These are phyloP conservation scores for Ispidina picta DNA, from an alignment of 2,797 vertebrate species.

Conservation along the genomic window DNA sequence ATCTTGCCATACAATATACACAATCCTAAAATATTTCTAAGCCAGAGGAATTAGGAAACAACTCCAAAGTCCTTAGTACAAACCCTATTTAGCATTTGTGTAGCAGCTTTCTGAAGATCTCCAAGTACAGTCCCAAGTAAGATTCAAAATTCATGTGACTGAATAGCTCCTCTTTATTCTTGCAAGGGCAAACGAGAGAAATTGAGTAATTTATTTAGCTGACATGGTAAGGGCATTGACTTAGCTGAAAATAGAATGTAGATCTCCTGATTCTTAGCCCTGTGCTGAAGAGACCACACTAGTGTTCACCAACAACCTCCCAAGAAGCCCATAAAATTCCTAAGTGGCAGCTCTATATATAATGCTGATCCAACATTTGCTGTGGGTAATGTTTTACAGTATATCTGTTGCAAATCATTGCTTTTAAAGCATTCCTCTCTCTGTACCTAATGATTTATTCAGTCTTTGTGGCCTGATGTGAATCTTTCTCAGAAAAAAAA, in stretches of 20 bases:
- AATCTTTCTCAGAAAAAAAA: neutral
- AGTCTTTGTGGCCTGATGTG: slow-evolving; percentile 39
- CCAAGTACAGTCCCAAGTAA: neutral
- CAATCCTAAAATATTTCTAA: neutral
- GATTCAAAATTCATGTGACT: neutral
- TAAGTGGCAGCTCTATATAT: slow-evolving; percentile 59
- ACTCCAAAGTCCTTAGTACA: neutral
- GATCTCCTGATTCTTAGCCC: neutral
- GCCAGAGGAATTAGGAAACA: neutral
- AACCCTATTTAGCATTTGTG: neutral
- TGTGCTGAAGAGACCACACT: neutral
- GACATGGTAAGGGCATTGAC: slow-evolving; percentile 15
- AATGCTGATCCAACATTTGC: slow-evolving; percentile 58
- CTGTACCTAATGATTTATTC: slow-evolving; percentile 58
- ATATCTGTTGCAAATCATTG: slow-evolving; percentile 63
- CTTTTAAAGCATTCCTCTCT: slow-evolving; percentile 40
- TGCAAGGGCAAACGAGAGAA: slow-evolving; percentile 29
- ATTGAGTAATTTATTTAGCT: slow-evolving; percentile 33
- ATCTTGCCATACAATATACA: neutral
- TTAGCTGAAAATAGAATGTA: slow-evolving; percentile 46
- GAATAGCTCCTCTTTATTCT: slow-evolving; percentile 12
- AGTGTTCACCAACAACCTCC: slow-evolving; percentile 10
- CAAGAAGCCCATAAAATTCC: slow-evolving; percentile 64
- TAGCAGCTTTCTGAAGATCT: neutral
- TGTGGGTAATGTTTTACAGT: slow-evolving; percentile 49